Evolutionary conservation across 2,113 vertebrate species (phyloP).

Genomic region (Phylloscopus whistleri): DNA sequence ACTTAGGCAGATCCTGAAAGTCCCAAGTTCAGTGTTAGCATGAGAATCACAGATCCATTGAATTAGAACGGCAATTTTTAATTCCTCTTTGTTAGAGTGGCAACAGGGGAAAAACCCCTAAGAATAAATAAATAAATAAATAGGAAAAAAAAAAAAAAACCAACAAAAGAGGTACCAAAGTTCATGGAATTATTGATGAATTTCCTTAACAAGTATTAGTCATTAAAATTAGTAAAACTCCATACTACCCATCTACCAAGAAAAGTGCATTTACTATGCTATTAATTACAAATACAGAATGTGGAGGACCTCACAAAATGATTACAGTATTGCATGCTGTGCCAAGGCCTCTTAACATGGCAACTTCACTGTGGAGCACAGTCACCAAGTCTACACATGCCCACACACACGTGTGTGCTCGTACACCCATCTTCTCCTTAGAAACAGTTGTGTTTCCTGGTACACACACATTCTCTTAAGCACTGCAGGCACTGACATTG

Average conservation of each 20-base stretch:
- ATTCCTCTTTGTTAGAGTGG: not conserved
- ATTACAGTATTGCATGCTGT: not conserved
- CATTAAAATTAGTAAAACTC: not conserved
- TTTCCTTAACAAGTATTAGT: not conserved
- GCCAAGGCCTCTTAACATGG: not conserved
- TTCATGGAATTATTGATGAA: not conserved
- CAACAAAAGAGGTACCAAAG: not conserved
- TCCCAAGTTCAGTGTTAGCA: not conserved
- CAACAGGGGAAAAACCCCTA: accelerated
- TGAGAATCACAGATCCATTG: not conserved
- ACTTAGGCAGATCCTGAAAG: not conserved
- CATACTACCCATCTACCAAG: not conserved
- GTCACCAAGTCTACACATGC: not conserved
- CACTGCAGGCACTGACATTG: not conserved
- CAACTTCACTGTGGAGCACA: not conserved
- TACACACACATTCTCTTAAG: not conserved
- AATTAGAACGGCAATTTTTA: not conserved
- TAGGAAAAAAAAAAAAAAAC: not conserved
- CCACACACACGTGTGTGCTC: not conserved
- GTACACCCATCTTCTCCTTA: accelerated
- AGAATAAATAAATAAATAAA: not conserved
- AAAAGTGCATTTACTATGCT: not conserved
- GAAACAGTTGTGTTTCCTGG: not conserved
- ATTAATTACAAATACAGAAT: not conserved
- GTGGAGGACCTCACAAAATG: not conserved